Conservation (phyloP, 1,140 invertebrate genomes). For the Pectinophora gossypiella region DNA sequence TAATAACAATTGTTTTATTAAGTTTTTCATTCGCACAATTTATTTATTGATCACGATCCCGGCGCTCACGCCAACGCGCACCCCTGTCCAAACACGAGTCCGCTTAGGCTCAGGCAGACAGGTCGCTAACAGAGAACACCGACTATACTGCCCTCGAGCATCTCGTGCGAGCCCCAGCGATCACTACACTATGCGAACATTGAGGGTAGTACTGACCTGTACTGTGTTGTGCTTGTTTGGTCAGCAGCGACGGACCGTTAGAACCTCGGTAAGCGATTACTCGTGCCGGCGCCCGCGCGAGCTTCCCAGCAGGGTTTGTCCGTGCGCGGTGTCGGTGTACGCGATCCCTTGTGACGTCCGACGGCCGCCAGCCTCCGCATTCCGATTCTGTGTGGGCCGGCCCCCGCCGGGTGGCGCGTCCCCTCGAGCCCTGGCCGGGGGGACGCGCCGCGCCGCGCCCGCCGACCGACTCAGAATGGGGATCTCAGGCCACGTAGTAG, state of each 20-base stretch:
- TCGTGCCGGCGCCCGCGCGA: constrained; percentile 51
- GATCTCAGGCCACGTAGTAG: constrained; percentile 57
- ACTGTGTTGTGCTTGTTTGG: constrained; percentile 72
- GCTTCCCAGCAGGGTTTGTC: constrained; percentile 39
- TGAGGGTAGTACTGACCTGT: constrained; percentile 66
- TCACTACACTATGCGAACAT: constrained; percentile 37
- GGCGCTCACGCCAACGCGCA: constrained; percentile 10
- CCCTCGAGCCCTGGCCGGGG: not conserved
- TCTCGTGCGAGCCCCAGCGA: not conserved
- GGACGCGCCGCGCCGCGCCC: not conserved
- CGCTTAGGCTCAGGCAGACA: not conserved
- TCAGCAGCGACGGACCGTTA: constrained; percentile 74
- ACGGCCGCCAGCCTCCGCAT: constrained; percentile 42
- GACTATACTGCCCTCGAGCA: not conserved
- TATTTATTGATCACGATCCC: constrained; percentile 16
- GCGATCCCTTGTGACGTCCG: constrained; percentile 70
- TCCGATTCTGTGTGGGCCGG: constrained; percentile 12
- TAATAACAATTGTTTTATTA: constrained; percentile 11
- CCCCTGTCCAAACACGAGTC: not conserved
- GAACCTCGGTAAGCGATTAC: constrained; percentile 68
- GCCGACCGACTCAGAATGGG: constrained; percentile 18
- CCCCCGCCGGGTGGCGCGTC: not conserved
- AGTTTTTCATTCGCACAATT: constrained; percentile 18
- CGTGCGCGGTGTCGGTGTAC: constrained; percentile 60
- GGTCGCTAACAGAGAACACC: not conserved